phyloP scores from a whole-genome alignment of 1,140 invertebrate genomes.

The Drosophila prosaltans region DNA sequence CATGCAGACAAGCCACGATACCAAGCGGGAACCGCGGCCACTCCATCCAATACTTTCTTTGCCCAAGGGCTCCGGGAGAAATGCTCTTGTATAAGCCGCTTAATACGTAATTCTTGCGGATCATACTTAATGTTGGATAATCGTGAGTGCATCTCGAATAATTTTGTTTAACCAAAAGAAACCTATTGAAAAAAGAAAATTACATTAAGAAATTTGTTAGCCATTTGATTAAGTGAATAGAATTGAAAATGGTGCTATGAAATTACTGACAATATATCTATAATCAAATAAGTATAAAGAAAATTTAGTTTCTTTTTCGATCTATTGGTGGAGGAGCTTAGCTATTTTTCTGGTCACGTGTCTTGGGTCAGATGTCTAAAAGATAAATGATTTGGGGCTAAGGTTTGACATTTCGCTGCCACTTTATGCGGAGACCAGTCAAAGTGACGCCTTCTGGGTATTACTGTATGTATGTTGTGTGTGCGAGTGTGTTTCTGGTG shows the following conservation, averaged over 20 bases:
- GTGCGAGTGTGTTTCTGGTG: not conserved
- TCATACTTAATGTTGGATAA: not conserved
- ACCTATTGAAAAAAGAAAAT: not conserved
- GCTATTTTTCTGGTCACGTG: conserved; percentile 12
- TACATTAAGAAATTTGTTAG: conserved; percentile 13
- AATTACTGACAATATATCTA: not conserved
- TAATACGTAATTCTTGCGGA: not conserved
- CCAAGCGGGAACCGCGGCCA: conserved; percentile 41
- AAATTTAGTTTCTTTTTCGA: not conserved
- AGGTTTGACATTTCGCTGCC: conserved; percentile 26
- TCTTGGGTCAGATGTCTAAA: conserved; percentile 12
- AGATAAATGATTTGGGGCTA: conserved; percentile 40
- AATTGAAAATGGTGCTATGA: not conserved
- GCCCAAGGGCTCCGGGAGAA: not conserved
- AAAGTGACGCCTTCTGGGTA: conserved; percentile 22
- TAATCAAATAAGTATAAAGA: too few species aligned
- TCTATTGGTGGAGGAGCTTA: conserved; percentile 5
- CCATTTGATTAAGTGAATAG: conserved; percentile 10
- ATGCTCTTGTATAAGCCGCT: not conserved
- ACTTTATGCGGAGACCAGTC: conserved; percentile 31
- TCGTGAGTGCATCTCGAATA: not conserved
- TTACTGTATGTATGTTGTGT: not conserved
- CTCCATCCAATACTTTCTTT: not conserved
- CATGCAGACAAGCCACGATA: conserved; percentile 49
- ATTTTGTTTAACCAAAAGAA: conserved; percentile 29